Evolutionary conservation across 2,888 invertebrate genomes (phyloP), one percentile per base, ranked within the genome.

Genomic region (Tachina lurida): DNA sequence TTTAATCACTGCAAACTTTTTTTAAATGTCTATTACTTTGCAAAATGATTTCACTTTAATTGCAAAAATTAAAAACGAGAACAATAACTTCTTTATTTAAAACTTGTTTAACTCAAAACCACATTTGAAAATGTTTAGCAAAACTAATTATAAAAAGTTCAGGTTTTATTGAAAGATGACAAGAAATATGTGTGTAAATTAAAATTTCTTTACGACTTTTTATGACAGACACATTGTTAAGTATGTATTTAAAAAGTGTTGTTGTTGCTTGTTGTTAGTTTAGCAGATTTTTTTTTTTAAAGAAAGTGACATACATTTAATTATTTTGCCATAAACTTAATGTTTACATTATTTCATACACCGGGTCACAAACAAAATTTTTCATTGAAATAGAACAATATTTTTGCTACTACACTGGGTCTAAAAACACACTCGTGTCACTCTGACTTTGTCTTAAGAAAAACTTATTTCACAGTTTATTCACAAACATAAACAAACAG

Each of bases 61-160:
- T 65, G 8, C 49, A 62, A 39, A 62, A 74, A 31, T 45, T 60
- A 17, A 41, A 49, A 74, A 74, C 62, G 62, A 39, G 19, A 60
- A 62, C 8, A 15, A 49, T 39, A 45, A 41, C 17, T 62, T 43
- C n/a, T 43, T 22, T 10, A 31, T 31, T 45, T 39, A 1, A 76
- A 76, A 78, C 22, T 52, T 60, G 68, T 78, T 78, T 78, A n/a
- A 68, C 45, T 63, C 39, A 63, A 54, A 79, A 45, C 31, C 4
- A 10, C 43, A 15, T 52, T 49, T 52, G 52, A 10, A 68, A 45
- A 43, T 68, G 15, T 62, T 70, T 43, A 54, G 43, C 41, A 22
- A 52, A 70, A 49, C 43, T 22, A n/a, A 43, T 39, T 17, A 65
- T 62, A 62, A 70, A 60, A 17, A 45, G 49, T 60, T 62, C 68